phyloP scores from a whole-genome alignment of 2,888 invertebrate genomes.

The Linnaemya vulpina region DNA sequence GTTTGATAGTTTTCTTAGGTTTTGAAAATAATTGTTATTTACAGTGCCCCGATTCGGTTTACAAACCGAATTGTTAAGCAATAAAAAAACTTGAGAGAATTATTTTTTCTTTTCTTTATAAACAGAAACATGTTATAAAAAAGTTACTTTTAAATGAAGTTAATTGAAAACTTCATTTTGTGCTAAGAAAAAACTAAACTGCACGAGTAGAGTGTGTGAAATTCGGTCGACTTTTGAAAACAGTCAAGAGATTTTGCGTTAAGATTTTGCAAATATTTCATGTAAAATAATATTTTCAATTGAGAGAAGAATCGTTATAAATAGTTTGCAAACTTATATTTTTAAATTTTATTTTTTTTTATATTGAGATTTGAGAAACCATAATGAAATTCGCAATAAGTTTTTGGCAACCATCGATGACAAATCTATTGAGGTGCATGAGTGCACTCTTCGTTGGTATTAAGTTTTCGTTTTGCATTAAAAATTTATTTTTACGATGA shows the following conservation, averaged over 20 bases:
- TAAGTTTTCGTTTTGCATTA: slow-evolving; percentile 7
- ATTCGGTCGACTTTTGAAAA: not conserved
- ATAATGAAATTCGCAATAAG: slow-evolving; percentile 4
- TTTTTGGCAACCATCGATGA: slow-evolving; percentile 57
- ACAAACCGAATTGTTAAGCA: too few relatives aligned
- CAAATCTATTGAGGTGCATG: slow-evolving; percentile 60
- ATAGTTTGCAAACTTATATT: not conserved
- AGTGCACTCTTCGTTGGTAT: slow-evolving; percentile 17
- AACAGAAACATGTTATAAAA: too few relatives aligned
- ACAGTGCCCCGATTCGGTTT: too few relatives aligned
- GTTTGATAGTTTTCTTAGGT: too few relatives aligned
- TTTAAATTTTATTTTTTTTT: slow-evolving; percentile 21
- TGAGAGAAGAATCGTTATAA: not conserved
- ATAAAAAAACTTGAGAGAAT: too few relatives aligned
- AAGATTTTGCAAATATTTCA: not conserved
- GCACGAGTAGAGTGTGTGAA: not conserved
- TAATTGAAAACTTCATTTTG: not conserved
- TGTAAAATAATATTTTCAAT: slow-evolving; percentile 7
- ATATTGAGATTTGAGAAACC: slow-evolving; percentile 21
- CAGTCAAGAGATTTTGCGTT: not conserved
- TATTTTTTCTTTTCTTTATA: too few relatives aligned
- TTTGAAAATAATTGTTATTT: too few relatives aligned
- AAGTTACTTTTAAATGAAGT: too few relatives aligned
- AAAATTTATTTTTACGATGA: slow-evolving; percentile 32
- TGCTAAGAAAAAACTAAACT: not conserved